These are phyloP conservation scores for Andrena bicolor DNA, from an alignment of 2,888 invertebrate species.

Conservation along the genomic window DNA sequence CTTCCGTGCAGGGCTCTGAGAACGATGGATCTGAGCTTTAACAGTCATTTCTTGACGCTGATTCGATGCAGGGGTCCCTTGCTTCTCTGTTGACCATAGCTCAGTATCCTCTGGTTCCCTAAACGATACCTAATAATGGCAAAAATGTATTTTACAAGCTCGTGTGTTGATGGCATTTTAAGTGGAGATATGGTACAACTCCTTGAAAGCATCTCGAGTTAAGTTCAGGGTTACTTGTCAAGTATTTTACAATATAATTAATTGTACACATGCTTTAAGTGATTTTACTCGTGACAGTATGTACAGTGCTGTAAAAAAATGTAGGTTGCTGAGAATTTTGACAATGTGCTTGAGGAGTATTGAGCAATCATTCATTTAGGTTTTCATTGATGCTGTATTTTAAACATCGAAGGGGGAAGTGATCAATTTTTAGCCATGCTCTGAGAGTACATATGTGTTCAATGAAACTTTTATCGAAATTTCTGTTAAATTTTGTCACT, in stretches of 20 bases:
- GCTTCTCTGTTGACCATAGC: constrained; percentile 83
- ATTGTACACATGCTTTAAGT: constrained; percentile 39
- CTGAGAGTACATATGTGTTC: too few species aligned
- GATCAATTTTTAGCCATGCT: not conserved
- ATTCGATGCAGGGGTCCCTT: constrained; percentile 71
- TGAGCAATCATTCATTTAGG: not conserved
- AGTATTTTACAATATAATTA: constrained; percentile 35
- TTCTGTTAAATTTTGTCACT: not conserved
- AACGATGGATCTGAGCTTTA: constrained; percentile 84
- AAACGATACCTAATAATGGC: constrained; percentile 79
- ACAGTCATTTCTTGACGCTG: constrained; percentile 82
- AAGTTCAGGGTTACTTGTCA: not conserved
- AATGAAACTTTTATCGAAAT: too few species aligned
- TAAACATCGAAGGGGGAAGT: not conserved
- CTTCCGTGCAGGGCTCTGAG: constrained; percentile 83
- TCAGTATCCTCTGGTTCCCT: constrained; percentile 83
- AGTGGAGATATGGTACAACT: not conserved
- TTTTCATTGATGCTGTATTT: not conserved
- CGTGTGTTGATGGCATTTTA: not conserved
- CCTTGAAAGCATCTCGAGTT: not conserved
- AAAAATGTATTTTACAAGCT: not conserved
- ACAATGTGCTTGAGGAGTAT: not conserved
- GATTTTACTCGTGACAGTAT: constrained; percentile 9
- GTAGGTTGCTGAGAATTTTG: not conserved
- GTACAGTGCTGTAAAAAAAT: constrained; percentile 39